Evolutionary conservation across 2,797 vertebrate genomes (phyloP).

Genomic region (Moxostoma hubbsi): DNA sequence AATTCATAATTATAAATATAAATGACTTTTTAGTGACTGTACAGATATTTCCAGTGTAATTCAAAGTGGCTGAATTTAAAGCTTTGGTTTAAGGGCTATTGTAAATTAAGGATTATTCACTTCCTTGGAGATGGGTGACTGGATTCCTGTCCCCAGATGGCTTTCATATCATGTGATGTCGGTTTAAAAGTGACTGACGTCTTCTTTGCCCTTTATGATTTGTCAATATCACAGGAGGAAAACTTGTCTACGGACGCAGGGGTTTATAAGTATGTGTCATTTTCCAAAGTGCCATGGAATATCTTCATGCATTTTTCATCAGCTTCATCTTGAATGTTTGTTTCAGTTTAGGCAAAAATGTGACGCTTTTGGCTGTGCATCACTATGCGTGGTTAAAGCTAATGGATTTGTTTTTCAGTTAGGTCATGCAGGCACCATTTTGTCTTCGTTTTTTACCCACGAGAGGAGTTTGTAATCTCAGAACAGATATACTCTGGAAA

Average conservation of each 20-base stretch:
- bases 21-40: not conserved
- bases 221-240: slow-evolving; percentile 41
- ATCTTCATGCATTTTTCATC: slow-evolving; percentile 41
- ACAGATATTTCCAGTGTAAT: slow-evolving; percentile 15
- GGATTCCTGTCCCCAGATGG: slow-evolving; percentile 24
- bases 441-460: slow-evolving; percentile 16
- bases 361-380: not conserved
- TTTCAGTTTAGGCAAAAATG: not conserved
- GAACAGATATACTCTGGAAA: not conserved
- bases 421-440: slow-evolving; percentile 19
- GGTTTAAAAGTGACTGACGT: slow-evolving; percentile 32
- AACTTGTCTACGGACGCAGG: slow-evolving; percentile 10
- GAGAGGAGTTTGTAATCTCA: slow-evolving; percentile 15
- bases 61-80: slow-evolving; percentile 25
- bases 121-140: slow-evolving; percentile 21
- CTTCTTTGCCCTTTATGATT: slow-evolving; percentile 53
- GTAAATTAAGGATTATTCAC: slow-evolving; percentile 31
- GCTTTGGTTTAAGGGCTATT: slow-evolving; percentile 45
- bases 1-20: not conserved
- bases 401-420: slow-evolving; percentile 17
- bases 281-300: slow-evolving; percentile 61
- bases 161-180: slow-evolving; percentile 17
- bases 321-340: slow-evolving; percentile 33
- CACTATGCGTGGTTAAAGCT: not conserved
- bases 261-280: slow-evolving; percentile 39